phyloP scores from a whole-genome alignment of 2,797 vertebrate species.

The Siniperca scherzeri region DNA sequence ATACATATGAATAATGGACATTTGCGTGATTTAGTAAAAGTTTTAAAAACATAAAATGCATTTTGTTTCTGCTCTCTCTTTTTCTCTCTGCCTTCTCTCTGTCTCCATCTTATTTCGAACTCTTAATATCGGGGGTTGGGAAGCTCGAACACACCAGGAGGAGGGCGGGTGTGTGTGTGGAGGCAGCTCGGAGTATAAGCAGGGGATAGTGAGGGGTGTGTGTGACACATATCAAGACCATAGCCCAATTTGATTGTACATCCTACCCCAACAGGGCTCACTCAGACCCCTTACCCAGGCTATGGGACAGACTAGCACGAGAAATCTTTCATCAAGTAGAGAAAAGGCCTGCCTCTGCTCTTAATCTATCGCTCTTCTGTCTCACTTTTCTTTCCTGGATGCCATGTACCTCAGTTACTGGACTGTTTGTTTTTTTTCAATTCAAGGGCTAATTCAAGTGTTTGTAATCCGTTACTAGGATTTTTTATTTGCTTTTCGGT shows the following conservation, averaged over 20 bases:
- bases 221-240: slow-evolving; percentile 71
- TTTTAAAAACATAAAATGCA: slow-evolving; percentile 57
- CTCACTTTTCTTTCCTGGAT: slow-evolving; percentile 55
- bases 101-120: slow-evolving; percentile 33
- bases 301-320: slow-evolving; percentile 45
- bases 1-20: slow-evolving; percentile 60
- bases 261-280: slow-evolving; percentile 52
- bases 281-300: slow-evolving; percentile 47
- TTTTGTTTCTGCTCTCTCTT: slow-evolving; percentile 71
- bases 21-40: slow-evolving; percentile 68
- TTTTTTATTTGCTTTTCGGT: slow-evolving; percentile 64
- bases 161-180: slow-evolving; percentile 32
- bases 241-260: slow-evolving; percentile 75
- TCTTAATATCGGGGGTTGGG: slow-evolving; percentile 46
- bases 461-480: slow-evolving; percentile 70
- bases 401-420: slow-evolving; percentile 67
- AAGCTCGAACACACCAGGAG: slow-evolving; percentile 38
- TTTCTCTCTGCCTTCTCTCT: slow-evolving; percentile 56
- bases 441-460: slow-evolving; percentile 88
- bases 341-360: slow-evolving; percentile 57
- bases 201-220: slow-evolving; percentile 29
- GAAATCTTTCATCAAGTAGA: slow-evolving; percentile 50
- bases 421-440: slow-evolving; percentile 72
- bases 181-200: slow-evolving; percentile 18
- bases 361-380: slow-evolving; percentile 52